Percentiles rank a stretch among this genome's conserved stretches.
Conservation (phyloP, 2,113 vertebrate genomes). For the Eretmochelys imbricata region DNA sequence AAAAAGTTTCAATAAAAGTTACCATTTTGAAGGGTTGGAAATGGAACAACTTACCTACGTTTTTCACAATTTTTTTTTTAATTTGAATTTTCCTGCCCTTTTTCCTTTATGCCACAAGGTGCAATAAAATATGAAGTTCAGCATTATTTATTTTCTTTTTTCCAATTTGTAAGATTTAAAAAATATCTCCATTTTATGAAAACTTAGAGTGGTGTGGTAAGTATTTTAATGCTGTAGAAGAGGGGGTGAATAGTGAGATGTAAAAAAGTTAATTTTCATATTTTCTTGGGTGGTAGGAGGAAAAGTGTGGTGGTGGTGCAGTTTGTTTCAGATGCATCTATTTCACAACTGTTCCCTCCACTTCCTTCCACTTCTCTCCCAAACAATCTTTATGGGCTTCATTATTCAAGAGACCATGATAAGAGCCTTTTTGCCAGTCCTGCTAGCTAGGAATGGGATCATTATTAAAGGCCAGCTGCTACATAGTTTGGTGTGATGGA, state of each 20-base stretch:
- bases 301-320: background rate
- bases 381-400: background rate
- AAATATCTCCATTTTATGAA: background rate
- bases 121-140: background rate
- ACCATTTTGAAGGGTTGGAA: background rate
- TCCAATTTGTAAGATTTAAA: background rate
- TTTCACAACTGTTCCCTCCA: background rate
- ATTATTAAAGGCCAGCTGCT: background rate
- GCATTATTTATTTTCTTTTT: background rate
- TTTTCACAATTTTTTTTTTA: fast-evolving
- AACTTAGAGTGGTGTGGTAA: background rate
- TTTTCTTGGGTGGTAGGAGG: background rate
- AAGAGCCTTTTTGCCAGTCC: background rate
- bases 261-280: background rate
- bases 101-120: background rate
- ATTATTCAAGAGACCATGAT: background rate
- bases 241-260: background rate
- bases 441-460: background rate
- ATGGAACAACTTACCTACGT: background rate
- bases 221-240: background rate
- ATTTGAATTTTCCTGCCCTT: background rate
- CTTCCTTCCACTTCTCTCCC: background rate
- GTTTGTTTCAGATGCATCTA: background rate
- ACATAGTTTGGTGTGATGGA: background rate
- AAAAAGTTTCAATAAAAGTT: background rate